A percentile compares a stretch with the other conserved stretches of the same genome.
Conservation (phyloP, 2,797 vertebrate species). For the Sebastes taczanowskii region DNA sequence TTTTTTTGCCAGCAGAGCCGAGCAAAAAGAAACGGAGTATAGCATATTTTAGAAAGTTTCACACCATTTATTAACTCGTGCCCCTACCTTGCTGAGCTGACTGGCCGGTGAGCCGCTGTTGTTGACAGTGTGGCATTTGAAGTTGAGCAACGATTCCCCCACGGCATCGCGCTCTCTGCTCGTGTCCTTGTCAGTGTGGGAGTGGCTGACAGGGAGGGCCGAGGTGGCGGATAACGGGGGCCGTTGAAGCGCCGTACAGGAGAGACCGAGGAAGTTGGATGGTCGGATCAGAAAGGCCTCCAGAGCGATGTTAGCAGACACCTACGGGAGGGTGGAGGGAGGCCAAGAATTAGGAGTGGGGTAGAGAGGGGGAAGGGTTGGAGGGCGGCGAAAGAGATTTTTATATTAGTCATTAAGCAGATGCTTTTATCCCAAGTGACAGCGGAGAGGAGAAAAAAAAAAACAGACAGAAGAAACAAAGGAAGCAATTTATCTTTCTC, state of each 20-base stretch:
- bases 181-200: conserved; percentile 55
- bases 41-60: conserved; percentile 24
- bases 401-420: conserved; percentile 44
- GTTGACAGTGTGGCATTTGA: conserved; percentile 90
- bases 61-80: conserved; percentile 24
- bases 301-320: conserved; percentile 89
- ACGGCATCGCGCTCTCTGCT: conserved; percentile 46
- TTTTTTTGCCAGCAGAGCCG: conserved; percentile 1
- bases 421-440: conserved; percentile 47
- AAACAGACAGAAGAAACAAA: conserved; percentile 51
- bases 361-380: background rate
- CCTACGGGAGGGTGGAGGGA: conserved; percentile 58
- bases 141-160: conserved; percentile 83
- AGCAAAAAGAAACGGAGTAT: background rate
- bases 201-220: conserved; percentile 46
- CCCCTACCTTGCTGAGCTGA: conserved; percentile 86
- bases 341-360: background rate
- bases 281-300: conserved; percentile 87
- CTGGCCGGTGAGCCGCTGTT: conserved; percentile 80
- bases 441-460: background rate
- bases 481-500: conserved; percentile 57
- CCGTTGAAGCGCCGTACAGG: conserved; percentile 86
- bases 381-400: background rate
- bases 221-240: conserved; percentile 46
- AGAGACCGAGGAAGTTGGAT: conserved; percentile 86